phyloP scores from a whole-genome alignment of 2,797 vertebrate genomes.

The Anas capensis region DNA sequence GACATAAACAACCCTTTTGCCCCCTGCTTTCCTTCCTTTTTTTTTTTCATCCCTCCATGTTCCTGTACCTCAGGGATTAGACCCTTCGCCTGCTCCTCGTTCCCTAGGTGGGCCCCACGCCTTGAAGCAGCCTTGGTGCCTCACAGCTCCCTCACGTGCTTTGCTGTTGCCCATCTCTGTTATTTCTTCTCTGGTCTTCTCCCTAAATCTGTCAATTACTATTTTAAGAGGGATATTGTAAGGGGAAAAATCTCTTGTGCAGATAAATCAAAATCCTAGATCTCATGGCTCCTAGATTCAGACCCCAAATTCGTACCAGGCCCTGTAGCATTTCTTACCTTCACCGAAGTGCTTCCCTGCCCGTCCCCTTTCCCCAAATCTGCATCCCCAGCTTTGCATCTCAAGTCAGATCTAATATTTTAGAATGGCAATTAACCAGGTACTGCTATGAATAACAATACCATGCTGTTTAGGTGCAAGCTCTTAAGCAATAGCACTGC shows the following conservation, averaged over 20 bases:
- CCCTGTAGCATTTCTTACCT: background rate
- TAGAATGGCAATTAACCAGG: background rate
- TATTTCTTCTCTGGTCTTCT: background rate
- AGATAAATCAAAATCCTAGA: background rate
- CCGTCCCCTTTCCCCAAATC: background rate
- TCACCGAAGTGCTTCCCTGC: background rate
- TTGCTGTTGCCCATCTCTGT: background rate
- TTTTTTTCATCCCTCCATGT: rapidly evolving
- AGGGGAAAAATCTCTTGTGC: background rate
- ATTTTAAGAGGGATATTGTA: background rate
- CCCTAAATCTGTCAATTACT: background rate
- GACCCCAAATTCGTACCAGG: background rate
- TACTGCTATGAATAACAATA: background rate
- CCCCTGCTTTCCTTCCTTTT: background rate
- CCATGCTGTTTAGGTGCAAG: background rate
- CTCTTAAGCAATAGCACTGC: background rate
- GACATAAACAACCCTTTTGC: rapidly evolving
- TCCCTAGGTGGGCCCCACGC: rapidly evolving
- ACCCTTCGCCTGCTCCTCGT: background rate
- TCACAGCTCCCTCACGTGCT: background rate
- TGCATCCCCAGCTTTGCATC: background rate
- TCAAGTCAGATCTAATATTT: background rate
- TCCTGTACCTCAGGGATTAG: background rate
- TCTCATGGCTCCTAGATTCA: background rate
- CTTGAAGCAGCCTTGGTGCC: background rate